Evolutionary conservation across 2,888 invertebrate genomes (phyloP).

Genomic region (Drosophila peninsularis): DNA sequence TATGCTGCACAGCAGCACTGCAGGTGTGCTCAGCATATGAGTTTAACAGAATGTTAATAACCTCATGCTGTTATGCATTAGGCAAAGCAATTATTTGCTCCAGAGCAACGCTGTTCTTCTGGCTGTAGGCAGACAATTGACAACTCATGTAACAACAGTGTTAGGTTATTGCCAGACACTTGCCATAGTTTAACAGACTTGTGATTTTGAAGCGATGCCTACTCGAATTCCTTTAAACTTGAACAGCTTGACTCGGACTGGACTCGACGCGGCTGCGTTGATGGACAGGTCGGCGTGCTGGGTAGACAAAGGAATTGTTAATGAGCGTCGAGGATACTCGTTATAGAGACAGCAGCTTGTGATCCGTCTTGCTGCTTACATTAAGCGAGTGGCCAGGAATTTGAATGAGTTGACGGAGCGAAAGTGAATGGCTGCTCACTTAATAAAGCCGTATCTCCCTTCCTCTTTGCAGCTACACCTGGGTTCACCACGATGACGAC

Average conservation of each 20-base stretch:
- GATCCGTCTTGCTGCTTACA: slow-evolving; percentile 76
- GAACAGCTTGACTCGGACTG: not conserved
- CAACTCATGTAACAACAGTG: not conserved
- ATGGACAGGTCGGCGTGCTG: slow-evolving; percentile 61
- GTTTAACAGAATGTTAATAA: not conserved
- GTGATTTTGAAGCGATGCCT: not conserved
- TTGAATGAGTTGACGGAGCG: slow-evolving; percentile 32
- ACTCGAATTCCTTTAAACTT: slow-evolving; percentile 8
- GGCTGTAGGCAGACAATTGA: not conserved
- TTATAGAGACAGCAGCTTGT: slow-evolving; percentile 29
- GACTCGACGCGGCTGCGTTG: slow-evolving; percentile 24
- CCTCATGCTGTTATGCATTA: not conserved
- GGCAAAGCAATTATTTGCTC: not conserved
- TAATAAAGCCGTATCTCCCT: slow-evolving; percentile 55
- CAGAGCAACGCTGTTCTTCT: not conserved
- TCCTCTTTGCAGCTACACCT: slow-evolving; percentile 42
- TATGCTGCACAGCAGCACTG: not conserved
- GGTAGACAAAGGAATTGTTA: slow-evolving; percentile 73
- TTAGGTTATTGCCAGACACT: not conserved
- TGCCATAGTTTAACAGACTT: not conserved
- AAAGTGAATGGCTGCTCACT: slow-evolving; percentile 65
- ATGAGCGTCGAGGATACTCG: slow-evolving; percentile 54
- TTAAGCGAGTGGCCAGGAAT: slow-evolving; percentile 70
- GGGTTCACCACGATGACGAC: slow-evolving; percentile 21
- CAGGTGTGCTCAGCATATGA: not conserved